phyloP scores from a whole-genome alignment of 2,113 vertebrate species.

The Laticauda colubrina region DNA sequence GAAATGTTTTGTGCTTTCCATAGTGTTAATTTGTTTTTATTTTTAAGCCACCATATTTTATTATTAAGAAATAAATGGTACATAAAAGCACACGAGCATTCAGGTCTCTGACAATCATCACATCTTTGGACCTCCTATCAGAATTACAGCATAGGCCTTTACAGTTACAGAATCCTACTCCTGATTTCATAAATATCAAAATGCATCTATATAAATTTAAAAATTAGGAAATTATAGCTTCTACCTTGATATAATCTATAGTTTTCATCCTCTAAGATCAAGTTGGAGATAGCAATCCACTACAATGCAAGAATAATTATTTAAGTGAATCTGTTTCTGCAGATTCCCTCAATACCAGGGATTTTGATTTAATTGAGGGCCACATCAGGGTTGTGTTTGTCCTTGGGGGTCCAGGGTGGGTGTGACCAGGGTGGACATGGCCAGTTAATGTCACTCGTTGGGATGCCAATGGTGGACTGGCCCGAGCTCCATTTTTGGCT shows the following conservation, averaged over 20 bases:
- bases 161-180: neutral
- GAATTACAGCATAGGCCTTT: neutral
- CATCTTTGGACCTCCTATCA: neutral
- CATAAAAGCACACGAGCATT: neutral
- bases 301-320: neutral
- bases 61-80: neutral
- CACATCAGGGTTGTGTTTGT: no score
- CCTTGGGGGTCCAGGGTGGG: no score
- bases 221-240: neutral
- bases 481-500: no score
- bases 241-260: neutral
- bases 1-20: neutral
- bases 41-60: neutral
- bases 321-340: neutral
- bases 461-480: no score
- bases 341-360: neutral
- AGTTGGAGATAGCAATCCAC: neutral
- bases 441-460: no score
- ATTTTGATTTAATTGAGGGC: no score
- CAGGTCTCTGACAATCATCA: neutral
- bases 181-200: neutral
- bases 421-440: no score
- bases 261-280: neutral
- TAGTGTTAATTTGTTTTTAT: neutral
- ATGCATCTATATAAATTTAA: neutral